These are phyloP conservation scores for Hydractinia symbiolongicarpus DNA, from an alignment of 30 jellyfish, hydroid and myxozoan species.

Conservation along the genomic window DNA sequence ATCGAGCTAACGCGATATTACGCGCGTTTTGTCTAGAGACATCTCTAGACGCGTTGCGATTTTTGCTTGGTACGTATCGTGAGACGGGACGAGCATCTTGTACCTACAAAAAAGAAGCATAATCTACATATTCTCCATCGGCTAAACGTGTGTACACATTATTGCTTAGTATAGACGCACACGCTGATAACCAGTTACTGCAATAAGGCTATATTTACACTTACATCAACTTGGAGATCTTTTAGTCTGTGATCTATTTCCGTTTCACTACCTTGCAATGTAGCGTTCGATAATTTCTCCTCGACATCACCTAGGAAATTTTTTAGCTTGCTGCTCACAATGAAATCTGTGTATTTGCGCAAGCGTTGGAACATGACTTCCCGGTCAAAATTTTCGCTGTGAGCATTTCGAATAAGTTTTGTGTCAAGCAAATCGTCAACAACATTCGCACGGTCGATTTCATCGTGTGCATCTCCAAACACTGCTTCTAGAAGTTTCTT, in stretches of 20 bases:
- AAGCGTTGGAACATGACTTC: constrained; percentile 65
- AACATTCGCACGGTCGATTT: constrained; percentile 73
- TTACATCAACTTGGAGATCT: constrained; percentile 43
- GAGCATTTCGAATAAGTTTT: constrained; percentile 54
- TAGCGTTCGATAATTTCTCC: constrained; percentile 51
- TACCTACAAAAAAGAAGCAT: background rate
- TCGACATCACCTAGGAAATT: constrained; percentile 76
- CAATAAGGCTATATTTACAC: background rate
- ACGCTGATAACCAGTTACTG: no score
- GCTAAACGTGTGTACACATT: no score
- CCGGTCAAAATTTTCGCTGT: constrained; percentile 48
- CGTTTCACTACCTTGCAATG: constrained; percentile 73
- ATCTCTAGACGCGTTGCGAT: constrained; percentile 39
- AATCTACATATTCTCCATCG: no score
- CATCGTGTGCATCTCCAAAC: constrained; percentile 84
- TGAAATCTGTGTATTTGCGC: constrained; percentile 83
- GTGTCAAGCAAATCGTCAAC: constrained; percentile 72
- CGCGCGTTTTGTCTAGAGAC: constrained; percentile 68
- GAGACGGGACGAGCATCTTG: constrained; percentile 11
- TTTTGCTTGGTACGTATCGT: constrained; percentile 44
- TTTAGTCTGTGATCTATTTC: constrained; percentile 74
- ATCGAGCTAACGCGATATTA: constrained; percentile 77
- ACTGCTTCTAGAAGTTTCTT: constrained; percentile 62
- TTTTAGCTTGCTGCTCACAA: constrained; percentile 60
- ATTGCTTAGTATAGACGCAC: no score